Percentiles rank a stretch among this genome's conserved stretches.
phyloP scores from a whole-genome alignment of 2,888 invertebrate genomes.

The Homarus gammarus region DNA sequence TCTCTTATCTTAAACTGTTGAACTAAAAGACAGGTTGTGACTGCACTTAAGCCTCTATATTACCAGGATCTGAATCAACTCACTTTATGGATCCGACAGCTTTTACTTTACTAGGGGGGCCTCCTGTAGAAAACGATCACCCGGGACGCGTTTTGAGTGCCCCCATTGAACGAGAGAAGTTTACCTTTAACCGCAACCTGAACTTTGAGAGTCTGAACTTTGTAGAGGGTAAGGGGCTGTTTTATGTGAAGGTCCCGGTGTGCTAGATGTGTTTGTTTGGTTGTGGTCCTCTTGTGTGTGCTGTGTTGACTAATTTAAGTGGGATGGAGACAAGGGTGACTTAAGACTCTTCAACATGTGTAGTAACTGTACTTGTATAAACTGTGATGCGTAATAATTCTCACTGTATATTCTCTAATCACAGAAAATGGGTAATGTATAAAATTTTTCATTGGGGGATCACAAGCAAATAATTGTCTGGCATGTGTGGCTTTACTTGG shows the following conservation, averaged over 20 bases:
- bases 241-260: neutral
- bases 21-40: neutral
- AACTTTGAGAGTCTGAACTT: constrained; percentile 28
- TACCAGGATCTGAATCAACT: neutral
- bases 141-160: constrained; percentile 63
- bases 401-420: neutral
- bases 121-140: constrained; percentile 39
- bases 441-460: neutral
- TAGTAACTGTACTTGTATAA: too few relatives aligned
- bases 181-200: constrained; percentile 65
- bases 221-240: constrained; percentile 47
- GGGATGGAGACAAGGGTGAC: neutral
- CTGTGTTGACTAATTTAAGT: neutral
- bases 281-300: neutral
- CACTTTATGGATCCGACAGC: constrained; percentile 22
- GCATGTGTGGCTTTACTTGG: constrained; percentile 1
- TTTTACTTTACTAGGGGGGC: constrained; percentile 35
- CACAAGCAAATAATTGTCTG: constrained; percentile 6
- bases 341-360: neutral
- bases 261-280: neutral
- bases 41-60: neutral
- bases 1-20: neutral
- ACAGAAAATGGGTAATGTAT: neutral
- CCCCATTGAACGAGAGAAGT: constrained; percentile 67
- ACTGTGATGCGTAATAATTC: too few relatives aligned